These are phyloP conservation scores for sheep (Ovis aries) DNA, from an alignment of 2,113 vertebrate species.

Conservation along the genomic window DNA sequence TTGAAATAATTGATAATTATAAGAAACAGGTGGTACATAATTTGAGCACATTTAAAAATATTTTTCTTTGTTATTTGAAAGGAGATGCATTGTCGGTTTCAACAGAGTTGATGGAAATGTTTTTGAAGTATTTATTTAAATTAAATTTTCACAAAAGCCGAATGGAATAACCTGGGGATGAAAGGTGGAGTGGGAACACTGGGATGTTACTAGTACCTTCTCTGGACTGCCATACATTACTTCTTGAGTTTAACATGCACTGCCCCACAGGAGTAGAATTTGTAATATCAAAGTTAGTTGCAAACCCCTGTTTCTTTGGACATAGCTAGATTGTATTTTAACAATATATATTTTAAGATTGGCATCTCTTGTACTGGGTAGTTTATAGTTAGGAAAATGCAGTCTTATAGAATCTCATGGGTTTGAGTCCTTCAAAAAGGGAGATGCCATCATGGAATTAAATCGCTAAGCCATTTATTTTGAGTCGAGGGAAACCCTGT, in stretches of 20 bases:
- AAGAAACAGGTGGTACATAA: background rate
- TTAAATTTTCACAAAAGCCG: background rate
- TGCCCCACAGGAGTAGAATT: background rate
- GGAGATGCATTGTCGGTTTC: background rate
- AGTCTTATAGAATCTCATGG: background rate
- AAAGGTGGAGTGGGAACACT: background rate
- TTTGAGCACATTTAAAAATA: background rate
- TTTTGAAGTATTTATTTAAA: background rate
- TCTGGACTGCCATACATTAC: rapidly evolving
- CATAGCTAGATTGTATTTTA: background rate
- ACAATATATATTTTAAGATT: background rate
- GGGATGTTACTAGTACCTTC: rapidly evolving
- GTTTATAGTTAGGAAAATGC: background rate
- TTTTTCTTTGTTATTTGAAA: background rate
- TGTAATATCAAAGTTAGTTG: background rate
- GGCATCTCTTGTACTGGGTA: background rate
- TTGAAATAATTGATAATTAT: background rate
- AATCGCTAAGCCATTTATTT: background rate
- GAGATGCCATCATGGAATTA: background rate
- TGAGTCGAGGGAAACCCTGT: no score
- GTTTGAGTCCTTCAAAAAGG: background rate
- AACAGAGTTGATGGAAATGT: rapidly evolving
- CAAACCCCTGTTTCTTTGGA: background rate
- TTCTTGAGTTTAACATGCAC: background rate
- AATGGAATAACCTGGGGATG: background rate